These are phyloP conservation scores for Chelon auratus DNA, from an alignment of 2,797 vertebrate genomes.

Conservation along the genomic window DNA sequence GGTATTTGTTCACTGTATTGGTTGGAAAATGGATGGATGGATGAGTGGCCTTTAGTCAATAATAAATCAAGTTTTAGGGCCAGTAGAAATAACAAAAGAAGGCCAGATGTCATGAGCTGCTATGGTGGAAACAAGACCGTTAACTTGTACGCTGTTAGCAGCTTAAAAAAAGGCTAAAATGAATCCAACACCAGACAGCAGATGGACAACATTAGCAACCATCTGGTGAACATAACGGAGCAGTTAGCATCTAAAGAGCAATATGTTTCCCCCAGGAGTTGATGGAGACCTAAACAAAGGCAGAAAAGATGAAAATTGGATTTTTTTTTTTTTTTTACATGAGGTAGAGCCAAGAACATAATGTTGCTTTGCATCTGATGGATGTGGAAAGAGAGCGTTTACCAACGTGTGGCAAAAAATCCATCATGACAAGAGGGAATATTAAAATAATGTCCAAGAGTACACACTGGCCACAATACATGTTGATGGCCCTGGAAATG, in stretches of 20 bases:
- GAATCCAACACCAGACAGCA: background rate
- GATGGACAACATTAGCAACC: constrained; percentile 4
- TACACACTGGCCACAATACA: background rate
- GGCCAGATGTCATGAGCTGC: too few species aligned
- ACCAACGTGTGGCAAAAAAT: too few species aligned
- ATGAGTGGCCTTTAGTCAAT: too few species aligned
- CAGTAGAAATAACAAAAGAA: too few species aligned
- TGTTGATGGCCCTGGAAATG: constrained; percentile 1
- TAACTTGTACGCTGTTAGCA: too few species aligned
- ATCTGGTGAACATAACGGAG: constrained; percentile 21
- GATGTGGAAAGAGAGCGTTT: background rate
- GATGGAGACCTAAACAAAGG: background rate
- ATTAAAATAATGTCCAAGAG: too few species aligned
- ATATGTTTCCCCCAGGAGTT: background rate
- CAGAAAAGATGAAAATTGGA: background rate
- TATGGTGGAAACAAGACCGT: too few species aligned
- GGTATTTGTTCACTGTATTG: too few species aligned
- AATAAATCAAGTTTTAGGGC: too few species aligned
- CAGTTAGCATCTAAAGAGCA: constrained; percentile 11
- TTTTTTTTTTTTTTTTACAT: background rate
- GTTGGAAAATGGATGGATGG: too few species aligned
- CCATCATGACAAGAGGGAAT: too few species aligned
- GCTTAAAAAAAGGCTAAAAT: constrained; percentile 1
- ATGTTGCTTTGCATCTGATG: background rate
- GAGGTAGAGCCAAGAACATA: background rate